Base-by-base conservation (phyloP, 53 echinoderm and acorn worm genomes). In the Luidia sarsii region DNA sequence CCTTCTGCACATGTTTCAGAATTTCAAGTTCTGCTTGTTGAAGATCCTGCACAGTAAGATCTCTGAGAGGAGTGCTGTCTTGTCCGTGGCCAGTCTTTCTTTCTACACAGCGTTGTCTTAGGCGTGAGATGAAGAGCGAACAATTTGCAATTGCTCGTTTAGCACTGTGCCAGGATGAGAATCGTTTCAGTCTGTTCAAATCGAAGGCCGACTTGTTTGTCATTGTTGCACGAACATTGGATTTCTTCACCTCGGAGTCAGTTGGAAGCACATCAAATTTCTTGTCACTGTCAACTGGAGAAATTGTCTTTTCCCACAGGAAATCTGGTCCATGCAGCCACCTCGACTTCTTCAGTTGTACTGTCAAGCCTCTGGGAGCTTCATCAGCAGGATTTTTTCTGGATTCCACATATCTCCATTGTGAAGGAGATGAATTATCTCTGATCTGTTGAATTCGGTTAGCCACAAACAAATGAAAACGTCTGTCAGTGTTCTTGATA, bases 71-170 rank as follows among this genome's bases (percentile, higher is more conserved):
- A 48, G 70, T 25, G n/a, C 24, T 37, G 7, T 32, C 43, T 38
- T 24, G 6, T 31, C 22, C 20, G 39, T 48, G 21, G 4, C 8
- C 24, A 39, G 45, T 33, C 24, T 80, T 22, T 39, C 8, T 21
- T 31, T 32, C 48, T 51, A 20, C 23, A 20, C 25, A 49, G 19
- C 53, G 68, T 16, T 41, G 45, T 48, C 35, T 60, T 43, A 71
- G 33, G 24, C 57, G 16, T 25, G 50, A 48, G 24, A 50, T 90
- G 56, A 81, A 75, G 18, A 27, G 10, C 43, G 68, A 34, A 64
- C 89, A 89, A 50, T 82, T 71, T 16, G 87, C 87, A 3, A 89
- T 36, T 21, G 68, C 84, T 73, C 81, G 53, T 46, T 53, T 83
- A 16, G 72, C 57, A 34, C 30, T 28, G 41, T 53, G 13, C 81